phyloP scores from a whole-genome alignment of 1,140 invertebrate genomes.

The Drosophila ohnishii region DNA sequence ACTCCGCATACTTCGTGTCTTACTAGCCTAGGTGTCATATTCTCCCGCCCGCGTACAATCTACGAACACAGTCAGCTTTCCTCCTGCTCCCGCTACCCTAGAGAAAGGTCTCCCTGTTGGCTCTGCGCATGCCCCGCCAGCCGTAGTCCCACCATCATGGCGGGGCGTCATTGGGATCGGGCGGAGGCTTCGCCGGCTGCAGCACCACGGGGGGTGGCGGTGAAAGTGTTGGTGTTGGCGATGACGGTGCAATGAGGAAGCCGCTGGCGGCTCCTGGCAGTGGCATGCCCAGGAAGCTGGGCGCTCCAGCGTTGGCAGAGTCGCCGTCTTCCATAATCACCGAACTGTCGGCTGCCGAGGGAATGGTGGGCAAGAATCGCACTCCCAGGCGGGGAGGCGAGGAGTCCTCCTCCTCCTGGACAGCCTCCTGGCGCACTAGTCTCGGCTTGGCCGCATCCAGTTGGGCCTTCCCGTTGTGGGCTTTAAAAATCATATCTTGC shows the following conservation, averaged over 20 bases:
- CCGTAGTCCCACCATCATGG: slow-evolving; percentile 64
- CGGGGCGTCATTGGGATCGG: slow-evolving; percentile 67
- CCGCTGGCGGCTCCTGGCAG: slow-evolving; percentile 66
- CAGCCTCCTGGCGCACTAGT: slow-evolving; percentile 89
- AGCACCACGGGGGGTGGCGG: slow-evolving; percentile 20
- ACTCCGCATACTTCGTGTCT: slow-evolving; percentile 18
- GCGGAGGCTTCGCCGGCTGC: slow-evolving; percentile 69
- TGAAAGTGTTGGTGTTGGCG: background rate
- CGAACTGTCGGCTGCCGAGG: slow-evolving; percentile 91
- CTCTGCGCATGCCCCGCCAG: slow-evolving; percentile 23
- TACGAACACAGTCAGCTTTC: slow-evolving; percentile 77
- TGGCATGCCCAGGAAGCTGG: slow-evolving; percentile 65
- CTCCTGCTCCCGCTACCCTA: slow-evolving; percentile 48
- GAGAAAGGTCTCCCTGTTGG: slow-evolving; percentile 54
- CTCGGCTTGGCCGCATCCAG: slow-evolving; percentile 84
- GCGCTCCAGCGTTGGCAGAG: slow-evolving; percentile 52
- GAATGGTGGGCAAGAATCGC: slow-evolving; percentile 90
- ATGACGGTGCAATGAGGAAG: slow-evolving; percentile 52
- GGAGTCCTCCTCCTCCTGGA: slow-evolving; percentile 88
- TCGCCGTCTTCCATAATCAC: slow-evolving; percentile 88
- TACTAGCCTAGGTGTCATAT: slow-evolving; percentile 36
- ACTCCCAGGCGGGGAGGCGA: slow-evolving; percentile 87
- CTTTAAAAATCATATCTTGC: slow-evolving; percentile 26
- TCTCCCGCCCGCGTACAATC: slow-evolving; percentile 47
- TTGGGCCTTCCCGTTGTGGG: slow-evolving; percentile 70